Evolutionary conservation across 1,140 invertebrate genomes (phyloP).

Genomic region (Coptotermes formosanus): DNA sequence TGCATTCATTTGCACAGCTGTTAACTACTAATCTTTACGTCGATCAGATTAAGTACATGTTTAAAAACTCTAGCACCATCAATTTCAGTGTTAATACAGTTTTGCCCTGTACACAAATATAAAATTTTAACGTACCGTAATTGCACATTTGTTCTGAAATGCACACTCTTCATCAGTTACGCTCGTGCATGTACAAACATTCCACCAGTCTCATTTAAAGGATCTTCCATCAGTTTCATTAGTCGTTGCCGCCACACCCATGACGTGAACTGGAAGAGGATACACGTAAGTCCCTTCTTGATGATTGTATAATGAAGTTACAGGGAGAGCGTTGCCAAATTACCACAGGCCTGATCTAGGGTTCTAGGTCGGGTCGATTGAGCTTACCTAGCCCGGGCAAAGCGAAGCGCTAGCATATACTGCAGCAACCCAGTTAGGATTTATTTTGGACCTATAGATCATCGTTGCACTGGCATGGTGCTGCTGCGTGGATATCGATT

Average conservation of each 20-base stretch:
- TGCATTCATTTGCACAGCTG: too few species aligned
- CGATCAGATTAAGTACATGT: too few species aligned
- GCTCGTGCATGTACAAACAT: background rate
- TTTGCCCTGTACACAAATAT: too few species aligned
- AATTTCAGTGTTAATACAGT: too few species aligned
- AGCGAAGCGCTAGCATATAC: background rate
- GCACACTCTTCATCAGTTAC: too few species aligned
- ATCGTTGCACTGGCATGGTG: background rate
- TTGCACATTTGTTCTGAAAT: too few species aligned
- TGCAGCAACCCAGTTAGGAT: background rate
- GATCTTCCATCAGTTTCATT: background rate
- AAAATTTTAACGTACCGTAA: too few species aligned
- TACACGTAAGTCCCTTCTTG: background rate
- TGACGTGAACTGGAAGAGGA: background rate
- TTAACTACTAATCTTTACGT: too few species aligned
- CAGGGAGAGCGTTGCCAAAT: background rate
- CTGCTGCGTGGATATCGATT: background rate
- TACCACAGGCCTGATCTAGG: slow-evolving; percentile 1
- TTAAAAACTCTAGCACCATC: too few species aligned
- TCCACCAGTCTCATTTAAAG: too few species aligned
- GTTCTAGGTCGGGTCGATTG: slow-evolving; percentile 3
- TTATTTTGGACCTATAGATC: background rate
- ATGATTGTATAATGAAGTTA: background rate
- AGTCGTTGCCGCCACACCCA: background rate
- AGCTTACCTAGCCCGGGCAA: slow-evolving; percentile 1